Percentiles rank a stretch among this genome's conserved stretches.
Conservation (phyloP, 2,113 vertebrate genomes). For the Epinephelus cyanopodus region DNA sequence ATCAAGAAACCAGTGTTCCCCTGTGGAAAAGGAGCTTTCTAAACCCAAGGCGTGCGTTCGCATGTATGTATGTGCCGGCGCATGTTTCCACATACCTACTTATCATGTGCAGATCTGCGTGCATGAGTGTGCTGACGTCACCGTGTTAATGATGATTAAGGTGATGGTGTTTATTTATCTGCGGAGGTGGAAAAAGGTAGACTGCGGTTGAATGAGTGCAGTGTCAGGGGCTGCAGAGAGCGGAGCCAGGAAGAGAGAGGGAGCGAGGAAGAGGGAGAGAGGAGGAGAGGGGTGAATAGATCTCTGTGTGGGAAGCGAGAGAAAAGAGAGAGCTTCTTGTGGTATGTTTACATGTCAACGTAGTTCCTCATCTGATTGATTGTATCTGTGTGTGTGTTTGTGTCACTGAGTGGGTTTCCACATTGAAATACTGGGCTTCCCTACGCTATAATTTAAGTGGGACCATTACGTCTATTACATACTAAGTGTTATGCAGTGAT, state of each 20-base stretch:
- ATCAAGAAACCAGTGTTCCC: conserved; percentile 3
- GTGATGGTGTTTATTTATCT: conserved; percentile 79
- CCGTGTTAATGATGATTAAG: conserved; percentile 71
- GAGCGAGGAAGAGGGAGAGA: conserved; percentile 49
- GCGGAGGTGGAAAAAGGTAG: conserved; percentile 71
- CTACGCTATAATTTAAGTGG: conserved; percentile 21
- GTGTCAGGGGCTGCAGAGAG: conserved; percentile 56
- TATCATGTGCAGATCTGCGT: conserved; percentile 29
- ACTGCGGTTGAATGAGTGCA: conserved; percentile 69
- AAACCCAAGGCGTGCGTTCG: background rate
- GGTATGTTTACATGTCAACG: conserved; percentile 78
- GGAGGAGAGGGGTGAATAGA: conserved; percentile 65
- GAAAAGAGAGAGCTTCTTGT: conserved; percentile 73
- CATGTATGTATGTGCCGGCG: background rate
- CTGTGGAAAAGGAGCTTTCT: conserved; percentile 21
- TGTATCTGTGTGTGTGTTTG: conserved; percentile 31
- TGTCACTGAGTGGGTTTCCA: background rate
- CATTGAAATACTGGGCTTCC: conserved; percentile 20
- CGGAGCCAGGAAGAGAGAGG: conserved; percentile 54
- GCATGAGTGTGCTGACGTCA: conserved; percentile 60
- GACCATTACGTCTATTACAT: conserved; percentile 42
- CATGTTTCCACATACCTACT: conserved; percentile 49
- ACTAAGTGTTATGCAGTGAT: conserved; percentile 38
- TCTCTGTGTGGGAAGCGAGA: conserved; percentile 60
- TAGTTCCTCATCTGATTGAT: conserved; percentile 67